Evolutionary conservation across 1,140 invertebrate species (phyloP), one percentile per base, ranked within the genome.

Genomic region (Drosophila micromelanica): DNA sequence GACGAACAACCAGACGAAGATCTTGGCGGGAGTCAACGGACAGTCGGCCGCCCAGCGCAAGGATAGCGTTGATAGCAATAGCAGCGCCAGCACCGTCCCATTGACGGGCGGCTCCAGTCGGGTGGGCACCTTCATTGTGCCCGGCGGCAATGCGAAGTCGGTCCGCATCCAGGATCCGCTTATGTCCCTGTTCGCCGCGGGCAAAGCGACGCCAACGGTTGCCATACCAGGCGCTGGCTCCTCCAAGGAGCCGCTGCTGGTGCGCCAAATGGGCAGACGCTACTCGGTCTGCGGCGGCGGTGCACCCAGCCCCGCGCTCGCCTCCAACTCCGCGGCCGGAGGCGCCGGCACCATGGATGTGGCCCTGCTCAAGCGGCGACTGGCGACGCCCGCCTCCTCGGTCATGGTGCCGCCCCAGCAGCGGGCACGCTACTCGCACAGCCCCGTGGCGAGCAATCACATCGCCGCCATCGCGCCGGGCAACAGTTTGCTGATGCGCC

Each of bases 251-350:
- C 63, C 67, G 0, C 1, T 57, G 0, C 71, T 71, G 45, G 43
- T 73, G 3, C 78, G 73, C 1, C 70, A 69, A 45, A 65, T 84
- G 76, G 63, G 61, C 2, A 49, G 82, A 5, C 55, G 84, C 9
- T 87, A 65, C 11, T 87, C 84, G 12, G 56, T 87, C 9, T 87
- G 82, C 23, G 84, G 72, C 8, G 63, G 37, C 15, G 61, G 65
- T 13, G 65, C 59, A 1, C 35, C 55, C 27, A 38, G 20, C 52
- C 9, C 30, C 2, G 5, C 46, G 0, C 32, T 30, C 20, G 13
- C 37, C 59, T 9, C 55, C 3, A 20, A 3, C 0, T 8, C 12
- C 0, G 38, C 17, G 23, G 15, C 17, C 13, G 17, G 17, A 3
- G 23, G 9, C 7, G 11, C 15, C 11, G 35, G 5, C 13, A 9